Evolutionary conservation across 2,888 invertebrate species (phyloP).

Genomic region (Bombylius discolor): DNA sequence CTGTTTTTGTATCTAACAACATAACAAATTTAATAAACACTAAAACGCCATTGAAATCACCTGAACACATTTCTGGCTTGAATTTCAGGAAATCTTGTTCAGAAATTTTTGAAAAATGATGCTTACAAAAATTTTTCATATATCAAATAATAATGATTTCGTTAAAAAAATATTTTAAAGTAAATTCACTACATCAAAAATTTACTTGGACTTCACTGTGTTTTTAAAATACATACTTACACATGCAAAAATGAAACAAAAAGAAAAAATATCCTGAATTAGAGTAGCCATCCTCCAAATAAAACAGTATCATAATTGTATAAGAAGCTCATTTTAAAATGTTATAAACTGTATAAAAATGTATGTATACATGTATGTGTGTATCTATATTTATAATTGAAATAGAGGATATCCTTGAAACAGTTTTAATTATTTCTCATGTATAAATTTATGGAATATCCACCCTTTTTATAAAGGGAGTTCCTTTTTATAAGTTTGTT

Average conservation of each 20-base stretch:
- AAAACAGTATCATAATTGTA: conserved; percentile 1
- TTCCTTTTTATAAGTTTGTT: not conserved
- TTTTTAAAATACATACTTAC: not conserved
- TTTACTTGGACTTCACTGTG: not conserved
- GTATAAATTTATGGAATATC: not conserved
- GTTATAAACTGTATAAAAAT: no score
- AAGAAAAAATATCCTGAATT: not conserved
- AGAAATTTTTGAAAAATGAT: no score
- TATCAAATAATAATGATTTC: no score
- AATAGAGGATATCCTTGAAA: conserved; percentile 3
- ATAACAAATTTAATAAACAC: no score
- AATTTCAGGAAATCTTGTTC: no score
- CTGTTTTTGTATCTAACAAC: no score
- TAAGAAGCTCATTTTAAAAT: not conserved
- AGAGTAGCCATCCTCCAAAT: not conserved
- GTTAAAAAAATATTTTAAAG: no score
- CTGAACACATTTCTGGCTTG: no score
- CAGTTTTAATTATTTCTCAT: not conserved
- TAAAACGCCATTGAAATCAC: no score
- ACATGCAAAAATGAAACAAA: no score
- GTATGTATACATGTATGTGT: not conserved
- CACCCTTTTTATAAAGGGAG: not conserved
- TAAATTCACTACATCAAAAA: no score
- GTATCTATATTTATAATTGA: not conserved
- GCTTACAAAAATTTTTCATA: no score